A percentile compares a stretch with the other conserved stretches of the same genome.
Evolutionary conservation across 1,140 invertebrate genomes (phyloP).

Genomic region (Temnothorax nylanderi): DNA sequence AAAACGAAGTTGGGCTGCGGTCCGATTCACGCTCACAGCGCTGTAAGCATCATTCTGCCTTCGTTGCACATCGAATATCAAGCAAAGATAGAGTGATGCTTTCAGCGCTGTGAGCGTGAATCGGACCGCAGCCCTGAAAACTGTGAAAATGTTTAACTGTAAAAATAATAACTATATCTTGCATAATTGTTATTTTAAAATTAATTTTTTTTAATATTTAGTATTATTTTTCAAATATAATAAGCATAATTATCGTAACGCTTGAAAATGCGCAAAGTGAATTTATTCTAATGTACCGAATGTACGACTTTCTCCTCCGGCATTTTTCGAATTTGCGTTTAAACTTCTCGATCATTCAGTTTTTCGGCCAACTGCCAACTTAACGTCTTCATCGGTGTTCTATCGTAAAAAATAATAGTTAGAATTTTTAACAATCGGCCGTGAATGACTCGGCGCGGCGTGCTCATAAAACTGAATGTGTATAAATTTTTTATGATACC

Average conservation of each 20-base stretch:
- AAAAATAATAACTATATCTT: neutral
- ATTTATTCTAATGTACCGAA: constrained; percentile 48
- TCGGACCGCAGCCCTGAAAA: too few relatives aligned
- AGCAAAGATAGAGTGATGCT: too few relatives aligned
- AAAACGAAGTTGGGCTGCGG: too few relatives aligned
- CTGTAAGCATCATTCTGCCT: too few relatives aligned
- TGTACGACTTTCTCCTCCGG: constrained; percentile 42
- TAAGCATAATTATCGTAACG: neutral
- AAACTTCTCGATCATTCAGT: neutral
- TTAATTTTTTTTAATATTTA: neutral
- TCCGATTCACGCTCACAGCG: too few relatives aligned
- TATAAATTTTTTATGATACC: neutral
- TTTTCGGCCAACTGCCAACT: neutral
- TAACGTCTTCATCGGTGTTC: neutral
- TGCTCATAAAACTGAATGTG: neutral
- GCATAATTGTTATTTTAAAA: neutral
- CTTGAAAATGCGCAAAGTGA: neutral
- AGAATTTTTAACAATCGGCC: constrained; percentile 10
- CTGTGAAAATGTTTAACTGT: neutral
- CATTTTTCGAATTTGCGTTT: neutral
- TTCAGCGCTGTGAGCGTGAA: too few relatives aligned
- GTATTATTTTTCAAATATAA: neutral
- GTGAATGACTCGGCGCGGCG: neutral
- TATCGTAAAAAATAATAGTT: constrained; percentile 8
- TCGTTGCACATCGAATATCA: too few relatives aligned